Evolutionary conservation across 2,113 vertebrate species (phyloP), one percentile per base, ranked within the genome.

Genomic region (Capreolus pygargus): DNA sequence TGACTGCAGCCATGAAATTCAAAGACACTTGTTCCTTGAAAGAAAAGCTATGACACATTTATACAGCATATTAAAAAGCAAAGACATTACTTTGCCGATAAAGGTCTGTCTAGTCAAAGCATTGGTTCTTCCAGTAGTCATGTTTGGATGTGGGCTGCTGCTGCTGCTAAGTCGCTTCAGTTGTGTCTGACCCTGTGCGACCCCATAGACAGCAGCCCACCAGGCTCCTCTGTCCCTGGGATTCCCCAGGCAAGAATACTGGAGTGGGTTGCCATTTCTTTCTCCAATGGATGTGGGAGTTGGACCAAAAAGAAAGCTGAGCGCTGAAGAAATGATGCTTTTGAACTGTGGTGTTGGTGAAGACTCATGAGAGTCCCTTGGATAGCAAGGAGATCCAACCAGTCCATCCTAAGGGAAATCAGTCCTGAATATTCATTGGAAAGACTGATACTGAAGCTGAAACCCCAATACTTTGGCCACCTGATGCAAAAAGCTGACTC

Each of bases 171-270:
- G n/a, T 36, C 0, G 0, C n/a, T 70, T 36, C 64, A 70, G n/a
- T 70, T 1, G 10, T 36, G n/a, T 70, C 64, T 8, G 2, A 70
- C 64, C 4, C 9, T 36, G 17, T 70, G 64, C 0, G 0, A 36
- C 9, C 36, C n/a, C n/a, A 36, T 11, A 36, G 33, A 70, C 9
- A 36, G 17, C 9, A 70, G n/a, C 64, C 64, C n/a, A 36, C 64
- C 17, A 36, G 64, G 64, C n/a, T 70, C n/a, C 64, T 21, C n/a
- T 11, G 8, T 19, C 64, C n/a, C 17, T 70, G 4, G n/a, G 17
- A 11, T 70, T 70, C 19, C 21, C n/a, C n/a, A 70, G n/a, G 64
- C 64, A 67, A 67, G 17, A 67, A 67, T 67, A 36, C 33, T 70
- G 64, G n/a, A 70, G 64, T 70, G 9, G n/a, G 64, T 70, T 70